Base-by-base conservation (phyloP, 2,113 vertebrate genomes). In the Garra rufa region DNA sequence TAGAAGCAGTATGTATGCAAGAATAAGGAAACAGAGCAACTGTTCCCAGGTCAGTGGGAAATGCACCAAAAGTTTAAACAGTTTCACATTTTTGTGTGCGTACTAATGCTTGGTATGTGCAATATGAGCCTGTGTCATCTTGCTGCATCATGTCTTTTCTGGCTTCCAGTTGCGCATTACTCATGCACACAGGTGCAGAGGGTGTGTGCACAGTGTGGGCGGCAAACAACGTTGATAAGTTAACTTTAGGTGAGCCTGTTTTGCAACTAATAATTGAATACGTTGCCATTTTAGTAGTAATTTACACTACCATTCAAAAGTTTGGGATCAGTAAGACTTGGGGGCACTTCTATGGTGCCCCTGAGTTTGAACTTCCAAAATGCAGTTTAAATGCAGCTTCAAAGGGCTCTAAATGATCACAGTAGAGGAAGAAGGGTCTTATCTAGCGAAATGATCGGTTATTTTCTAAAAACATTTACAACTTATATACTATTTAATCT, bases 91-190 rank as follows among this genome's bases (percentile, higher is more conserved):
- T 82, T 81, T 69, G 6, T 69, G 38, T 0, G 9, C 50, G 41
- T 78, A 82, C 61, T 69, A 67, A 82, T 30, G 43, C 52, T 30
- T 59, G 82, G 55, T 76, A 70, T 61, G 83, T 69, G 63, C 46
- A 59, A 41, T 46, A 92, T 93, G 92, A 94, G 85, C 91, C 92
- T 91, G 93, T 92, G 81, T 86, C 61, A 86, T 90, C 87, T 89
- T 92, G 91, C 90, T 92, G 90, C 91, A 91, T 93, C 92, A 89
- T 79, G 90, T 90, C 90, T 88, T 50, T 59, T 61, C 76, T 61
- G 52, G 65, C 76, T 61, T 44, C 48, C 11, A 55, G 76, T 61
- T 59, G 61, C 9, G 5, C 46, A 65, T 86, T 75, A 76, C 85
- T 85, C 28, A 79, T 76, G 63, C 79, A 85, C 65, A 70, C 46